A percentile compares a stretch with the other conserved stretches of the same genome.
These are phyloP conservation scores for Ctena decussata DNA, from an alignment of 2,888 invertebrate species.

Conservation along the genomic window DNA sequence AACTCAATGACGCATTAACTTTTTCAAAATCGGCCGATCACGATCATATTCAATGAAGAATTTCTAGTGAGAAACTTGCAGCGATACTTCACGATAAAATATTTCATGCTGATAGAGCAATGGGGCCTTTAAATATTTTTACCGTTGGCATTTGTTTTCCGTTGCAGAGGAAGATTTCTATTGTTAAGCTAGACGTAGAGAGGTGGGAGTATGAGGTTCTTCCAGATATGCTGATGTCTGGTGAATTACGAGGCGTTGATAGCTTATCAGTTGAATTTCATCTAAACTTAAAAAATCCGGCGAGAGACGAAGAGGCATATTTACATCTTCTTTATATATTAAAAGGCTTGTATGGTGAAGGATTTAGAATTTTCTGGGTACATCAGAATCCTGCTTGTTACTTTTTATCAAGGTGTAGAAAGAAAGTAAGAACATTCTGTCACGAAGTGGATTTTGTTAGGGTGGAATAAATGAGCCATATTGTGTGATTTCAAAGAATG, in stretches of 20 bases:
- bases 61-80: too few relatives aligned
- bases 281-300: too few relatives aligned
- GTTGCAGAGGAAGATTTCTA: slow-evolving; percentile 54
- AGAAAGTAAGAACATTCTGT: slow-evolving; percentile 44
- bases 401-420: slow-evolving; percentile 64
- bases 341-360: slow-evolving; percentile 49
- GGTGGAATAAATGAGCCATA: too few relatives aligned
- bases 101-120: too few relatives aligned
- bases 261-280: slow-evolving; percentile 71
- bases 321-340: slow-evolving; percentile 61
- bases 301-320: slow-evolving; percentile 43
- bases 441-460: slow-evolving; percentile 52
- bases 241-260: slow-evolving; percentile 39
- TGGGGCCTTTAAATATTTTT: too few relatives aligned
- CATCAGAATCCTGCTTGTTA: slow-evolving; percentile 65
- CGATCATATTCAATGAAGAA: too few relatives aligned
- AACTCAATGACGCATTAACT: too few relatives aligned
- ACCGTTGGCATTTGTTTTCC: too few relatives aligned
- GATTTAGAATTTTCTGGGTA: slow-evolving; percentile 69
- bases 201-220: slow-evolving; percentile 72
- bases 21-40: too few relatives aligned
- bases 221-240: slow-evolving; percentile 57
- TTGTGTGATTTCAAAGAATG: too few relatives aligned
- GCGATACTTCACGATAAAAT: too few relatives aligned
- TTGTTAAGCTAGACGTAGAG: slow-evolving; percentile 72